Conservation (phyloP, 2,888 invertebrate genomes). For the Ormyrus nitidulus region DNA sequence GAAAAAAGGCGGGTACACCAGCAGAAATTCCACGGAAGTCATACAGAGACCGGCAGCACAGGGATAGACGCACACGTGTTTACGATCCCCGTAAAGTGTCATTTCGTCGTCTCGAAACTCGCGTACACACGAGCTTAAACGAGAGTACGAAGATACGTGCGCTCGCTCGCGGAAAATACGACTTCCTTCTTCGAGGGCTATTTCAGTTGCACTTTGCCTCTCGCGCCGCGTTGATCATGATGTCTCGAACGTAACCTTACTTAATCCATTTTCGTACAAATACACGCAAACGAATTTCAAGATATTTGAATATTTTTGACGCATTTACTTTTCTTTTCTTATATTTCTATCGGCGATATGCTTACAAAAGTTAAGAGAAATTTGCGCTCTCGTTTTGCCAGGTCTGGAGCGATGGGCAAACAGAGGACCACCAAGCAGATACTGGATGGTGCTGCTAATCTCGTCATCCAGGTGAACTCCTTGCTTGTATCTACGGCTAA, state of each 20-base stretch:
- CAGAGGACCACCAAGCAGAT: conserved; percentile 54
- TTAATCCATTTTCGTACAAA: background rate
- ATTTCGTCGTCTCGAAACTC: conserved; percentile 23
- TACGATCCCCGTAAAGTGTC: conserved; percentile 47
- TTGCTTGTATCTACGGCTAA: conserved; percentile 80
- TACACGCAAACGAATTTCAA: conserved; percentile 61
- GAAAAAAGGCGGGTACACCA: conserved; percentile 10
- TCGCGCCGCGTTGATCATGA: conserved; percentile 66
- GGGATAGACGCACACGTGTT: conserved; percentile 26
- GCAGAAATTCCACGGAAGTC: conserved; percentile 31
- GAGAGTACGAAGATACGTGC: background rate
- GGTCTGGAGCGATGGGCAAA: conserved; percentile 65
- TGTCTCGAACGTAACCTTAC: conserved; percentile 30
- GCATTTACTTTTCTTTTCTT: background rate
- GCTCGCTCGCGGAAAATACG: conserved; percentile 57
- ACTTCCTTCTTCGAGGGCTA: conserved; percentile 65
- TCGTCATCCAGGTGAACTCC: conserved; percentile 75
- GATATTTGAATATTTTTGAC: background rate
- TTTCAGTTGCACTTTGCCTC: conserved; percentile 72
- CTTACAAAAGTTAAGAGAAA: conserved; percentile 50
- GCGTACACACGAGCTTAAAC: background rate
- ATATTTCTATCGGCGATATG: conserved; percentile 24
- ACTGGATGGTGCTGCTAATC: conserved; percentile 69
- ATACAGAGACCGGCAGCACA: background rate
- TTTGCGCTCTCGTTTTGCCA: conserved; percentile 56